phyloP scores from a whole-genome alignment of 2,797 vertebrate species.

The Chloroceryle inda region DNA sequence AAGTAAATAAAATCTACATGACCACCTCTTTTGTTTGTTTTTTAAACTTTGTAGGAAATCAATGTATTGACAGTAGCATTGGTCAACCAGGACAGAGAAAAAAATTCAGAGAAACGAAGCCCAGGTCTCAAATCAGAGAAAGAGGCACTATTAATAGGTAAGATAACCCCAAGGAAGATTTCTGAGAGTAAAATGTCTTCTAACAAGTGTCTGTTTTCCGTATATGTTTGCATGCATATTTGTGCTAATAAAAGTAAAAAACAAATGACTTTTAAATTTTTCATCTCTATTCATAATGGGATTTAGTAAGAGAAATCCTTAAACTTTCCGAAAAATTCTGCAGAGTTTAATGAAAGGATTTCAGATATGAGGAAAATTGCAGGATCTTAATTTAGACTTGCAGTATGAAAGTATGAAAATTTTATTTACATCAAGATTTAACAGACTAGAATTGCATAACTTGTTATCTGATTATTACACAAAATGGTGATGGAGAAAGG shows the following conservation, averaged over 20 bases:
- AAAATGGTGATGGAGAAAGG: neutral
- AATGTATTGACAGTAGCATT: conserved; percentile 86
- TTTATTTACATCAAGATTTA: neutral
- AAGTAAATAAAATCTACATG: conserved; percentile 54
- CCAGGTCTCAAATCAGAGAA: conserved; percentile 91
- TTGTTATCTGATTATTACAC: neutral
- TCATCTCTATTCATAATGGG: neutral
- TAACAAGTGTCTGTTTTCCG: neutral
- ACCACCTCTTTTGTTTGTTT: conserved; percentile 41
- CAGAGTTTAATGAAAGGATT: neutral
- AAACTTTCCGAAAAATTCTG: neutral
- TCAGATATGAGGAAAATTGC: neutral
- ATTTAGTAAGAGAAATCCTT: neutral
- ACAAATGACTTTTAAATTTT: fast-evolving
- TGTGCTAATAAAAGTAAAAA: neutral
- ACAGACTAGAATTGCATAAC: neutral
- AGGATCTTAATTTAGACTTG: neutral
- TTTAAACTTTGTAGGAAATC: conserved; percentile 82
- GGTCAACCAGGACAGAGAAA: conserved; percentile 87
- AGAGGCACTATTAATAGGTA: conserved; percentile 95
- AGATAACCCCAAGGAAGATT: conserved; percentile 46
- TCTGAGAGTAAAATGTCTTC: neutral
- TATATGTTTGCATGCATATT: neutral
- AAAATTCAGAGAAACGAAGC: conserved; percentile 83
- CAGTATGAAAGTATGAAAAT: neutral